Base-by-base conservation (phyloP, 2,113 vertebrate genomes). In the Polypterus senegalus region DNA sequence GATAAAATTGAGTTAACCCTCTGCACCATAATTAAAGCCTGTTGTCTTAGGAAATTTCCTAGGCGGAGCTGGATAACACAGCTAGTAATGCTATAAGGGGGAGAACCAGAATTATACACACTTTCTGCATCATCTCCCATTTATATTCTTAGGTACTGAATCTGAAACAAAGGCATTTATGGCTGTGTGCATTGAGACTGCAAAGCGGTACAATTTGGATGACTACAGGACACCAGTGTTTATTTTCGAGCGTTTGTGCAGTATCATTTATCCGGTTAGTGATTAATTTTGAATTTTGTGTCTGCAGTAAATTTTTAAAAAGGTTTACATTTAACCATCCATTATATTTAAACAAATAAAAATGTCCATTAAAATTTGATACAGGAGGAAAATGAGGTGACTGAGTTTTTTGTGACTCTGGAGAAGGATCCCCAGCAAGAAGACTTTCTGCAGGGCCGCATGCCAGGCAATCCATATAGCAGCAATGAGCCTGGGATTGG, bases 401-500 rank as follows among this genome's bases (percentile, higher is more conserved):
- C 94, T 0, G 96, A 99, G 81, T 99, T 98, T 85, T 98, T 99
- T 68, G 96, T 96, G 51, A 97, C 96, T 0, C 79, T 99, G 79
- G 95, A 99, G 74, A 99, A 99, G 61, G 95, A 99, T 81, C 94
- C 96, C 48, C 96, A 99, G 74, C 96, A 99, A 78, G 96, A 99
- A 69, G 96, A 99, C 72, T 99, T 99, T 76, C 77, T 99, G 66
- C 96, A 99, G 76, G 96, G 96, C 61, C 88, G 96, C 58, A 99
- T 99, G 96, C 96, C 96, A 3, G 96, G 96, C 51, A 99, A 99
- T 69, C 96, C 96, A 0, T 99, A 99, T 70, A 98, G 94, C 83
- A 98, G 94, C 70, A 97, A 92, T 0, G 96, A 99, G 71, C 95
- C 96, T 0, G 96, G 94, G 71, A 95, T 98, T 0, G 92, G 95